Evolutionary conservation across 2,888 invertebrate species (phyloP), one percentile per base, ranked within the genome.

Genomic region (Scrobipalpa atriplicella): DNA sequence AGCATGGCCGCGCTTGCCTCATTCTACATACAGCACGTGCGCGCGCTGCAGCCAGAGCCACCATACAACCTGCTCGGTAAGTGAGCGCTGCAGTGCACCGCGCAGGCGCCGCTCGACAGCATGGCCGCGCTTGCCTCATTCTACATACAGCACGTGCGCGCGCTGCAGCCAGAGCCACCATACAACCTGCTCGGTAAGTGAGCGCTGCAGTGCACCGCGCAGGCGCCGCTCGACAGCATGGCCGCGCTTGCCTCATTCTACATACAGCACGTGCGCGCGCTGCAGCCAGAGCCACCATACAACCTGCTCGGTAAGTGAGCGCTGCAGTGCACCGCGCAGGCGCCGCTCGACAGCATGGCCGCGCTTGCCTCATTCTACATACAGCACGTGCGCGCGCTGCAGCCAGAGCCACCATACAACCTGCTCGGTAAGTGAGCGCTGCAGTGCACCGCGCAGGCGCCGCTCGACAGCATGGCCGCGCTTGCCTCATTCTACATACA

Each of bases 51-150:
- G 89, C 94, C 95, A 9, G 87, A 93, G 68, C 97, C 98, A 70
- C 98, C 99, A 2, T 99, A 98, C 93, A 95, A 95, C 64, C 91
- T 99, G 71, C 95, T 97, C 58, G 58, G 56, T 29, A 29, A n/a
- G n/a, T n/a, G n/a, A n/a, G 98, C 98, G n/a, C 90, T 99, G 62
- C 99, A 99, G 89, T 98, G 98, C 89, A 96, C 97, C 10, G 89
- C 91, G 61, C 94, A 94, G 13, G 96, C 96, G 38, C 98, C 98
- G 52, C 86, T 97, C 5, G 91, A 93, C 11, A 95, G 96, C 65
- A 94, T 98, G 73, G 86, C 94, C 13, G 93, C 95, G 62, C 93
- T 98, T 70, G 98, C 98, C 5, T 83, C 88, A 56, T 95, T 93
- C 88, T 97, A 97, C 87, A 92, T 97, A 36, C 81, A 90, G 84